phyloP scores from a whole-genome alignment of 1,140 invertebrate species.

The Teleogryllus occipitalis region DNA sequence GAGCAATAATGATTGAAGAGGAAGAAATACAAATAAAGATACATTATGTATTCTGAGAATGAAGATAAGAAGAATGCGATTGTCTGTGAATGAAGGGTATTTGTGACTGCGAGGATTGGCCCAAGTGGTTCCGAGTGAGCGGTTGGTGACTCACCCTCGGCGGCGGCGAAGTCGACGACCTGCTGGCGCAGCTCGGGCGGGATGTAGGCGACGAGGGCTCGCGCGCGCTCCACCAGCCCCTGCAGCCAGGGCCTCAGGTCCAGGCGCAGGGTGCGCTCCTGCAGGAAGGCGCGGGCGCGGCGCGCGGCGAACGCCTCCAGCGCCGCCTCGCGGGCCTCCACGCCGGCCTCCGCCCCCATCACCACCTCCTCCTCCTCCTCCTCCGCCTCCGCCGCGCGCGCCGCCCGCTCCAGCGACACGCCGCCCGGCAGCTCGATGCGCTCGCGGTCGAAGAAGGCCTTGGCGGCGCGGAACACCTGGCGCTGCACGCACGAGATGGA shows the following conservation, averaged over 20 bases:
- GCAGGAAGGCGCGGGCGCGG: constrained; percentile 46
- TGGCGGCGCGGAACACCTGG: constrained; percentile 48
- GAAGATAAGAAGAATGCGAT: no score
- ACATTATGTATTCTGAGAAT: no score
- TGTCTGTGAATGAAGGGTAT: no score
- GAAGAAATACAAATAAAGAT: no score
- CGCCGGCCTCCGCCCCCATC: constrained; percentile 40
- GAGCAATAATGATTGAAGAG: no score
- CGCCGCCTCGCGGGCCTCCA: constrained; percentile 46
- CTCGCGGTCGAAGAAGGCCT: constrained; percentile 51
- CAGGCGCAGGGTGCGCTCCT: constrained; percentile 45
- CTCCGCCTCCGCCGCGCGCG: constrained; percentile 27
- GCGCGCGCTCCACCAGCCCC: constrained; percentile 42
- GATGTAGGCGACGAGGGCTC: constrained; percentile 40
- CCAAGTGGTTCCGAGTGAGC: no score
- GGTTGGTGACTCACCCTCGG: constrained; percentile 12
- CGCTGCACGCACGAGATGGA: constrained; percentile 58
- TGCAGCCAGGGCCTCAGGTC: constrained; percentile 42
- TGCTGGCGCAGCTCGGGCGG: constrained; percentile 24
- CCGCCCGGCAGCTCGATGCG: constrained; percentile 47
- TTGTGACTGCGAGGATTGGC: no score
- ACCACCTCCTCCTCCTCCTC: constrained; percentile 35
- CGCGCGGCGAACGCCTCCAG: constrained; percentile 50
- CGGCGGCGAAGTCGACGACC: constrained; percentile 7
- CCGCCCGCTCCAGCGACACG: constrained; percentile 37